Percentiles rank a stretch among this genome's conserved stretches.
Evolutionary conservation across 2,797 vertebrate genomes (phyloP).

Genomic region (Falco novaeseelandiae): DNA sequence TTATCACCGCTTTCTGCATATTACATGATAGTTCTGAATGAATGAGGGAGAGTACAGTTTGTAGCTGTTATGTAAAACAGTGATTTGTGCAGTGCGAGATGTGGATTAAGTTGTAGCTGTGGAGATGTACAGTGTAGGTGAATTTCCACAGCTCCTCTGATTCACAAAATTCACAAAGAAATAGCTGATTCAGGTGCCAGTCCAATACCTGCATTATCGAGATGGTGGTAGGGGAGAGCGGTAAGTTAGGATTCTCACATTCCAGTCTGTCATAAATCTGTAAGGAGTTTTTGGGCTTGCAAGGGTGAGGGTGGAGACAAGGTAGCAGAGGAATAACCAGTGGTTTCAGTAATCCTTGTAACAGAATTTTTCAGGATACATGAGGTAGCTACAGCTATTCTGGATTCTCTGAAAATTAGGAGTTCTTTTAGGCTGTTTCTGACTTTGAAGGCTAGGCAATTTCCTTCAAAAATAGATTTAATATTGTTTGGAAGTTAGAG

Average conservation of each 20-base stretch:
- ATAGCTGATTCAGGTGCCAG: rapidly evolving
- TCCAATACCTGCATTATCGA: not conserved
- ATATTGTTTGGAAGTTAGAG: not conserved
- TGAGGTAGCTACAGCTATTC: not conserved
- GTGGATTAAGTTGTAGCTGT: not conserved
- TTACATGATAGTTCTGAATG: not conserved
- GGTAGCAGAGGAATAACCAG: not conserved
- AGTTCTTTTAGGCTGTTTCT: not conserved
- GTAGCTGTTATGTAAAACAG: not conserved
- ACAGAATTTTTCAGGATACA: not conserved
- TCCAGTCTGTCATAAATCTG: not conserved
- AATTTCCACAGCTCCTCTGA: not conserved
- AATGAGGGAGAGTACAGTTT: not conserved
- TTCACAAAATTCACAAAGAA: not conserved
- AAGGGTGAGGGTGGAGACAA: not conserved
- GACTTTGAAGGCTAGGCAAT: not conserved
- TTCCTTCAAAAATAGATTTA: not conserved
- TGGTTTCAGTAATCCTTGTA: not conserved
- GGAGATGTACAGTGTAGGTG: not conserved
- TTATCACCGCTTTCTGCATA: not conserved
- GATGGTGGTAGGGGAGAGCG: not conserved
- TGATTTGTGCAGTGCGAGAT: not conserved
- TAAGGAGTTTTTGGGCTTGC: not conserved
- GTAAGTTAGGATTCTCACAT: not conserved
- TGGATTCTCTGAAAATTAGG: not conserved